Evolutionary conservation across 1,140 invertebrate genomes (phyloP).

Genomic region (Drosophila teissieri): DNA sequence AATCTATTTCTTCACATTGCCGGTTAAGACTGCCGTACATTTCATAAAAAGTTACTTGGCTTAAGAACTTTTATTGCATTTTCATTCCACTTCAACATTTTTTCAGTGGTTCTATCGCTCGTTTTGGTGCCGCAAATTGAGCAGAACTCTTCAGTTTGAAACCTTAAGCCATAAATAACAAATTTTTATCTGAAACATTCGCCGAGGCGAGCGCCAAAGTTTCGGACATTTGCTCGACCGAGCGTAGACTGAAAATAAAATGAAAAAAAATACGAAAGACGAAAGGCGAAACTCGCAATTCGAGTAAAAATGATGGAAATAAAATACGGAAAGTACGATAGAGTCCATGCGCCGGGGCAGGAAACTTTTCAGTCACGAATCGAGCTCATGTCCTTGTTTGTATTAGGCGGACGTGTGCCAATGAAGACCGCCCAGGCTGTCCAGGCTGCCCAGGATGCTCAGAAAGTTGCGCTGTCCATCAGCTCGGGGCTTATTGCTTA

Average conservation of each 20-base stretch:
- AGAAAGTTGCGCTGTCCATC: constrained; percentile 73
- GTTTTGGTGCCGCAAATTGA: constrained; percentile 32
- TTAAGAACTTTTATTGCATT: constrained; percentile 28
- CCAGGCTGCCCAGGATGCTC: no score
- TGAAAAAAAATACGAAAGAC: constrained; percentile 32
- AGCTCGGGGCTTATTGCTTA: constrained; percentile 78
- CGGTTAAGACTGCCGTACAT: background rate
- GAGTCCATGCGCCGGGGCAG: constrained; percentile 45
- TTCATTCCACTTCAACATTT: constrained; percentile 26
- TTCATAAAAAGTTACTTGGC: background rate
- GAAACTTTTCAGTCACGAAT: constrained; percentile 78
- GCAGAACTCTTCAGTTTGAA: constrained; percentile 48
- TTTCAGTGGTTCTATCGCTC: constrained; percentile 17
- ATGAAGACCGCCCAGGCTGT: constrained; percentile 64
- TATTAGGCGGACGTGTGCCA: constrained; percentile 81
- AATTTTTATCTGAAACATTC: constrained; percentile 71
- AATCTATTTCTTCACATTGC: no score
- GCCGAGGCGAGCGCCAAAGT: constrained; percentile 57
- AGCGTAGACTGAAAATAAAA: constrained; percentile 48
- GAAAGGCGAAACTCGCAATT: constrained; percentile 52
- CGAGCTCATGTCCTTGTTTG: constrained; percentile 81
- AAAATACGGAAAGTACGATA: constrained; percentile 75
- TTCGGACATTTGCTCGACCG: constrained; percentile 62
- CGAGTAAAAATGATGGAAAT: constrained; percentile 79
- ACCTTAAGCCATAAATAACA: constrained; percentile 67